Evolutionary conservation across 2,113 vertebrate species (phyloP), one percentile per base, ranked within the genome.

Genomic region (Perognathus longimembris): DNA sequence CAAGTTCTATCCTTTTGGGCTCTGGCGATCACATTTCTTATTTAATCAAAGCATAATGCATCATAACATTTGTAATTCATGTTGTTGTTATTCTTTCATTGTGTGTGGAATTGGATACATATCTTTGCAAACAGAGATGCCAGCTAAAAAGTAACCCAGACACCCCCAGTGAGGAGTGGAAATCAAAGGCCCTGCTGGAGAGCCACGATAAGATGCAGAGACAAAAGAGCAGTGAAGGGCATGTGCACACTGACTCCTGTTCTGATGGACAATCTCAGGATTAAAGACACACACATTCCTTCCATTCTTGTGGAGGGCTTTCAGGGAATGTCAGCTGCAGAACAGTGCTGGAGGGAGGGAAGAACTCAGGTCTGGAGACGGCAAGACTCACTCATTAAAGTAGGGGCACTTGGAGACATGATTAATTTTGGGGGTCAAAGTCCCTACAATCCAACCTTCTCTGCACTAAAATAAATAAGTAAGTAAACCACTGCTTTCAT

Each of bases 11-110:
- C 93, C 92, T 95, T 95, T 93, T 90, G 95, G 95, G 96, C 82
- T 95, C 81, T 0, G 57, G 89, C 0, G 15, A 93, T 97, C 96
- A 74, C 97, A 89, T 97, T 97, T 97, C 94, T 97, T 98, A 97
- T 97, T 98, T 98, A 98, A 98, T 97, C 98, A 96, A 96, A 97
- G 96, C 95, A 97, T 98, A 97, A 98, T 97, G 97, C 96, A 97
- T 97, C 96, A 88, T 96, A 97, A 96, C 98, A 96, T 97, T 97
- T 96, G 94, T 97, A 97, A 98, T 98, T 97, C 94, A 74, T 89
- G 87, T 96, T 91, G 92, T 92, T 95, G 87, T 92, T 85, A 90
- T 95, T 97, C 95, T 96, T 89, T 93, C 95, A 96, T 26, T 76
- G 96, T 95, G 69, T 90, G 93, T 7, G n/a, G 82, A 97, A 97